These are phyloP conservation scores for Pachliopta kotzebuea DNA, from an alignment of 2,888 invertebrate species.

Conservation along the genomic window DNA sequence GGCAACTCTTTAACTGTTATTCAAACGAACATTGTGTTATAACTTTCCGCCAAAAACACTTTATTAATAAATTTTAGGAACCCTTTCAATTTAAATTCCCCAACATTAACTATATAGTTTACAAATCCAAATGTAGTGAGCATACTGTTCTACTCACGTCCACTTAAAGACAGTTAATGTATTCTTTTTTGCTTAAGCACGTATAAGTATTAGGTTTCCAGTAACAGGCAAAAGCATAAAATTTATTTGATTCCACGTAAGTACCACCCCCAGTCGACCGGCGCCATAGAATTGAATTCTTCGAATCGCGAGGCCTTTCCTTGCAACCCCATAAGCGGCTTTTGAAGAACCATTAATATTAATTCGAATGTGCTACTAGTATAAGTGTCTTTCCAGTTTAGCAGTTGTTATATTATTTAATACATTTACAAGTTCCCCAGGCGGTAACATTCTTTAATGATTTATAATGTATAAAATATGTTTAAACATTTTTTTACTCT, in stretches of 20 bases:
- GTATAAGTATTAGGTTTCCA: conserved; percentile 11
- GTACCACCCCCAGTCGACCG: conserved; percentile 49
- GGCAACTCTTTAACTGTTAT: neutral
- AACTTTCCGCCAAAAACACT: neutral
- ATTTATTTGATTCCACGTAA: conserved; percentile 66
- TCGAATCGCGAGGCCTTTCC: conserved; percentile 63
- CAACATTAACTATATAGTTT: neutral
- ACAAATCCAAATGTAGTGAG: neutral
- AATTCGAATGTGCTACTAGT: conserved; percentile 39
- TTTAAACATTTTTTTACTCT: no score
- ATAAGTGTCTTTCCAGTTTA: conserved; percentile 27
- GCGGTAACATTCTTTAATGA: neutral
- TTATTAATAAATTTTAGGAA: neutral
- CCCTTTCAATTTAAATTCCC: neutral
- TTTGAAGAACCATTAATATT: conserved; percentile 65
- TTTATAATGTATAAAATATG: neutral
- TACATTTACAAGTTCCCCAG: neutral
- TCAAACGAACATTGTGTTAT: no score
- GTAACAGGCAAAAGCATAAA: conserved; percentile 34
- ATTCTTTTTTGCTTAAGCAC: neutral
- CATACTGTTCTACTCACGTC: no score
- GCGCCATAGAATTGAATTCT: conserved; percentile 70
- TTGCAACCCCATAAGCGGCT: conserved; percentile 60
- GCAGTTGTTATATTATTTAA: conserved; percentile 9
- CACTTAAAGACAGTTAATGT: neutral